Conservation (phyloP, 2,113 vertebrate species). For the Hippocampus abdominalis region DNA sequence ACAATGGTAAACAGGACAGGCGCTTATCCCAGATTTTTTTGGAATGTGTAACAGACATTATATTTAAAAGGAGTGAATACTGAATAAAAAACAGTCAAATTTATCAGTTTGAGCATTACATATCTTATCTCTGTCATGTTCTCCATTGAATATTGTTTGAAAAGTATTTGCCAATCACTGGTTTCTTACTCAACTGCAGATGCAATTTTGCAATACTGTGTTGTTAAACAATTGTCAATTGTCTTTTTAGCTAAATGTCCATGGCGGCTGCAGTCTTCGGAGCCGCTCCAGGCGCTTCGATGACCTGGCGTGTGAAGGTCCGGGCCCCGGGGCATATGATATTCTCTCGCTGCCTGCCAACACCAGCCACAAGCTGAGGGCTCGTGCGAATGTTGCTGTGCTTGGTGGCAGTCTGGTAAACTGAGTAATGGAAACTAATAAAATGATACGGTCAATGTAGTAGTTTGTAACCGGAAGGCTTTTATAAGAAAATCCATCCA, state of each 20-base stretch:
- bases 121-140: too few species aligned
- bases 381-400: conserved; percentile 9
- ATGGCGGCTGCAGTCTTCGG: conserved; percentile 73
- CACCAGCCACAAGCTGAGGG: conserved; percentile 4
- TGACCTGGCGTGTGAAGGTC: conserved; percentile 55
- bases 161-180: too few species aligned
- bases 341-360: conserved; percentile 23
- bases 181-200: background rate
- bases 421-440: conserved; percentile 1
- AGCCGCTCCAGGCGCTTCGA: conserved; percentile 76
- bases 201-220: background rate
- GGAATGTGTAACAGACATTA: too few species aligned
- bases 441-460: background rate
- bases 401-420: conserved; percentile 36
- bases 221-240: background rate
- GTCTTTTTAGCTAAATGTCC: conserved; percentile 51
- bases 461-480: background rate
- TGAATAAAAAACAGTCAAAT: too few species aligned
- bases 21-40: too few species aligned
- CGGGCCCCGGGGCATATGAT: conserved; percentile 76
- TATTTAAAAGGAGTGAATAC: too few species aligned
- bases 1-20: too few species aligned
- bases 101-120: too few species aligned
- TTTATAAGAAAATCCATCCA: too few species aligned
- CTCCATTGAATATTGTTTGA: too few species aligned